Percentiles rank a stretch among this genome's conserved stretches.
phyloP scores from a whole-genome alignment of 2,797 vertebrate genomes.

The Phylloscopus collybita region DNA sequence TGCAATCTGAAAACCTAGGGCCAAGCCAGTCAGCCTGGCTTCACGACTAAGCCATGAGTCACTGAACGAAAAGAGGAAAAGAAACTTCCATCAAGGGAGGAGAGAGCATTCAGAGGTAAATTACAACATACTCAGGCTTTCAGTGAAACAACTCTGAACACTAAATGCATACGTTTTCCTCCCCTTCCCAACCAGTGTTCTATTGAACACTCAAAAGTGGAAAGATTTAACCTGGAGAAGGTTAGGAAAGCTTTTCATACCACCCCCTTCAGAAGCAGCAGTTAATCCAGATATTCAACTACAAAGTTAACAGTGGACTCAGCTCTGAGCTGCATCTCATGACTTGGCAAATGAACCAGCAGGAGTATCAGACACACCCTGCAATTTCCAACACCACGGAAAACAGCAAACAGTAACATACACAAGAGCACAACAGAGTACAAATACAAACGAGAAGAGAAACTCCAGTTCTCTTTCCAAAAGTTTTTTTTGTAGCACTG shows the following conservation, averaged over 20 bases:
- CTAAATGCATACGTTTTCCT: accelerated
- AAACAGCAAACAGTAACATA: not conserved
- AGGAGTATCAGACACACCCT: not conserved
- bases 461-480: not conserved
- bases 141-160: not conserved
- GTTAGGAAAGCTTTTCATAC: not conserved
- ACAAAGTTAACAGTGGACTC: not conserved
- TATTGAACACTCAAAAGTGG: accelerated
- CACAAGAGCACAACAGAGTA: accelerated
- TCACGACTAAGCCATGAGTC: not conserved
- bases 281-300: not conserved
- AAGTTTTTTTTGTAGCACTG: not conserved
- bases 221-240: not conserved
- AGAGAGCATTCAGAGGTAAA: not conserved
- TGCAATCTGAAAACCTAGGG: not conserved
- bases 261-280: not conserved
- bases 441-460: accelerated
- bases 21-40: not conserved
- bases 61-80: not conserved
- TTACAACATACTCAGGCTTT: not conserved
- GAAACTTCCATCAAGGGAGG: not conserved
- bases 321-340: not conserved
- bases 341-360: not conserved
- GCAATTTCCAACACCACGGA: not conserved
- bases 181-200: not conserved